phyloP scores from a whole-genome alignment of 1,140 invertebrate genomes.

The Oryzaephilus surinamensis region DNA sequence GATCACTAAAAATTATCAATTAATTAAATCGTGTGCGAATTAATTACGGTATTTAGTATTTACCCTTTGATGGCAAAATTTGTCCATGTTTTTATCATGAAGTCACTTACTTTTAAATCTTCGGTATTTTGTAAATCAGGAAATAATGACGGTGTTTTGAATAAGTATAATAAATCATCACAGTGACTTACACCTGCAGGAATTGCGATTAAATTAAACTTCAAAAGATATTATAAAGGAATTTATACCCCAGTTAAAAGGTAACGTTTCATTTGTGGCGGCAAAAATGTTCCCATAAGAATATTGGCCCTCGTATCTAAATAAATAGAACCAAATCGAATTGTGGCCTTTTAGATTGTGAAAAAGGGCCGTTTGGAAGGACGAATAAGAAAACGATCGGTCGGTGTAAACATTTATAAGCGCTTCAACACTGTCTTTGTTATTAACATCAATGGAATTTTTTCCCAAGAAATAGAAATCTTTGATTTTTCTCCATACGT shows the following conservation, averaged over 20 bases:
- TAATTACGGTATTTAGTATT: not conserved
- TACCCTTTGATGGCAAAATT: slow-evolving; percentile 15
- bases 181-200: slow-evolving; percentile 8
- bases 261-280: slow-evolving; percentile 10
- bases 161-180: slow-evolving; percentile 15
- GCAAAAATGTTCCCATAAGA: slow-evolving; percentile 16
- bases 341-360: slow-evolving; percentile 12
- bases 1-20: slow-evolving; percentile 7
- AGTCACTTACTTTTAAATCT: slow-evolving; percentile 10
- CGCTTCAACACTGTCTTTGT: slow-evolving; percentile 16
- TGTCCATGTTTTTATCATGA: slow-evolving; percentile 12
- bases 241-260: slow-evolving; percentile 15
- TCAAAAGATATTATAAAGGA: not conserved
- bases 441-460: slow-evolving; percentile 13
- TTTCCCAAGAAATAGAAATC: slow-evolving; percentile 17
- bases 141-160: slow-evolving; percentile 12
- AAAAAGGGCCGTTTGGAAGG: slow-evolving; percentile 19
- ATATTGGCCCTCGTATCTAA: slow-evolving; percentile 15
- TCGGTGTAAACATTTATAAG: slow-evolving; percentile 27
- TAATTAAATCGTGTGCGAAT: no score
- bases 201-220: not conserved
- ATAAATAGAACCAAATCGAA: slow-evolving; percentile 19
- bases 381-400: slow-evolving; percentile 17
- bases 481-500: slow-evolving; percentile 15
- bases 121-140: slow-evolving; percentile 3